A percentile compares a stretch with the other conserved stretches of the same genome.
phyloP scores from a whole-genome alignment of 2,888 invertebrate genomes.

The Agrotis puta region DNA sequence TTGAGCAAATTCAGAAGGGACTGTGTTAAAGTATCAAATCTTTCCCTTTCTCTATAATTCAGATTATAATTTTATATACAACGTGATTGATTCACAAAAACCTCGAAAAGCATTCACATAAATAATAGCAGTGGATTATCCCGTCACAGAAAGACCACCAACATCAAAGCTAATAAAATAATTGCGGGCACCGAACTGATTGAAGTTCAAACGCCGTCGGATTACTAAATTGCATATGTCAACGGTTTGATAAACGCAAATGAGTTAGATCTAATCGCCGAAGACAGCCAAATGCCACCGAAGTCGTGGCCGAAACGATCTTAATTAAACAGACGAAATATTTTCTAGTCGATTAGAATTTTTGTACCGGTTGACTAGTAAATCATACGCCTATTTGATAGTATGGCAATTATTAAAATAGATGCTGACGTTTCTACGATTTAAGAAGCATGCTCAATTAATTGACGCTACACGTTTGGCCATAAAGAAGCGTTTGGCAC shows the following conservation, averaged over 20 bases:
- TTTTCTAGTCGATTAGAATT: conserved; percentile 50
- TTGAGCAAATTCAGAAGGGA: not conserved
- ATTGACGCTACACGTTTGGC: too few species aligned
- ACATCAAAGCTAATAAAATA: conserved; percentile 66
- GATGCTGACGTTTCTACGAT: conserved; percentile 30
- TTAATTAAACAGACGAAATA: conserved; percentile 61
- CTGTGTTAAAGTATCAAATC: not conserved
- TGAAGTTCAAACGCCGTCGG: conserved; percentile 66
- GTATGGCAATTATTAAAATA: conserved; percentile 40
- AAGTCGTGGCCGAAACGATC: conserved; percentile 66
- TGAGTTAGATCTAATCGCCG: conserved; percentile 70
- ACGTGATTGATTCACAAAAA: conserved; percentile 12
- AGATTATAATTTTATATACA: too few species aligned
- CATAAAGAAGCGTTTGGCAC: too few species aligned
- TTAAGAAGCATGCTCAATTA: not conserved
- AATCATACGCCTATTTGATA: conserved; percentile 54
- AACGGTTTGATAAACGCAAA: conserved; percentile 74
- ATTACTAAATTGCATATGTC: conserved; percentile 74
- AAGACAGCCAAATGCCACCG: conserved; percentile 75
- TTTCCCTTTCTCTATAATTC: too few species aligned
- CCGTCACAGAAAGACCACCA: conserved; percentile 61
- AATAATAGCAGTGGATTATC: conserved; percentile 39
- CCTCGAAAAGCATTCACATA: conserved; percentile 15
- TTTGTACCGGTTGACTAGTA: conserved; percentile 50
- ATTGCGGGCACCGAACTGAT: conserved; percentile 63